Evolutionary conservation across 2,113 vertebrate species (phyloP), one percentile per base, ranked within the genome.

Genomic region (Narcine bancroftii): DNA sequence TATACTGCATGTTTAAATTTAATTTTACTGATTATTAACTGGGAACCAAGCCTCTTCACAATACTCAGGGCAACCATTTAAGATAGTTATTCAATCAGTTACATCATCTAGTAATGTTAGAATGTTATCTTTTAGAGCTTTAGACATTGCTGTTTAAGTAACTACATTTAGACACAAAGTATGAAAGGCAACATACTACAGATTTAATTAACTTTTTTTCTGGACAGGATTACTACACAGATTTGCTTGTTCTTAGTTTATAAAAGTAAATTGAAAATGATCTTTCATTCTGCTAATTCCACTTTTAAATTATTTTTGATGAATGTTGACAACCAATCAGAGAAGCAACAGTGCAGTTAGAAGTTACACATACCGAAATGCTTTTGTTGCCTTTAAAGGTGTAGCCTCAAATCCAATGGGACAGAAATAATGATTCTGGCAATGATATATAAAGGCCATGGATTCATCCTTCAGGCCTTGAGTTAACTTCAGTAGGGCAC

Each of bases 381-480:
- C 99, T 94, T 98, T 99, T 72, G 96, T 96, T 56, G 99, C 97
- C 96, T 97, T 99, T 85, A 98, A 94, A 26, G 98, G 98, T 0
- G 99, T 99, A 45, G 97, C 99, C 94, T 99, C 99, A 93, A 98
- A 99, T 93, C 99, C 99, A 95, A 99, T 97, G 17, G 99, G 99
- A 93, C 98, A 99, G 95, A 99, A 99, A 94, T 99, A 99, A 95
- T 99, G 98, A 95, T 99, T 99, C 95, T 99, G 98, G 95, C 99
- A 99, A 96, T 99, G 99, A 94, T 99, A 99, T 94, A 99, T 98
- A 93, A 97, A 99, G 93, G 99, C 98, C 96, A 98, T 97, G 0
- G 98, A 97, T 92, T 99, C 98, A 0, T 99, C 99, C 94, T 96
- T 97, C 94, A 99, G 93, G 72, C 99, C 99, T 92, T 97, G 96